phyloP scores from a whole-genome alignment of 1,140 invertebrate genomes.

The Drosophila leontia region DNA sequence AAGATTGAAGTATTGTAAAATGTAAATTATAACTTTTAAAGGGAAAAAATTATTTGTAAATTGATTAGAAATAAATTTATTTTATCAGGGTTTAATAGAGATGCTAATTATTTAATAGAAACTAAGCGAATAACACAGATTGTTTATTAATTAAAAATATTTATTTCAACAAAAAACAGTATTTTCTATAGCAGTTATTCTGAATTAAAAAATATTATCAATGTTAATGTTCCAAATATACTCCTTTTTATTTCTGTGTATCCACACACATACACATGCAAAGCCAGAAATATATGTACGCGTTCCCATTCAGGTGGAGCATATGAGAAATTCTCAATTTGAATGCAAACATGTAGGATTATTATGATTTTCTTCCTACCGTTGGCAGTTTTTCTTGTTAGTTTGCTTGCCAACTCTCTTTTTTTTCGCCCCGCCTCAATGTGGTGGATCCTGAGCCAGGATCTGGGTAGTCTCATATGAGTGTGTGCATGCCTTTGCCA shows the following conservation, averaged over 20 bases:
- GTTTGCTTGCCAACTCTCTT: constrained; percentile 21
- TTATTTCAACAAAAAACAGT: neutral
- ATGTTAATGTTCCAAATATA: neutral
- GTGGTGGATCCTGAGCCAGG: constrained; percentile 40
- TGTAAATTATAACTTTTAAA: neutral
- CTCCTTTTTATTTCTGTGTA: neutral
- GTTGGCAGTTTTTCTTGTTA: constrained; percentile 68
- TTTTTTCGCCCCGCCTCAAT: constrained; percentile 8
- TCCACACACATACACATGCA: constrained; percentile 3
- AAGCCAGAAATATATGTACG: constrained; percentile 9
- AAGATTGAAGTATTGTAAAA: neutral
- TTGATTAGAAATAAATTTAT: neutral
- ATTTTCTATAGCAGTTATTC: neutral
- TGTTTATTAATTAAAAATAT: too few relatives aligned
- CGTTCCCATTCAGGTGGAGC: constrained; percentile 43
- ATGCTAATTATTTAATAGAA: neutral
- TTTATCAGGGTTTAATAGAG: too few relatives aligned
- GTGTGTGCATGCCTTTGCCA: constrained; percentile 47
- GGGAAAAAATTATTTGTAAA: neutral
- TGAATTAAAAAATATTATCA: neutral
- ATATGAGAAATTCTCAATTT: constrained; percentile 78
- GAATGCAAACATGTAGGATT: constrained; percentile 82
- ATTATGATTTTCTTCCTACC: constrained; percentile 78
- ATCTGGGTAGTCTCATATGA: constrained; percentile 10
- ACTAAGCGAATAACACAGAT: neutral